Percentiles rank a stretch among this genome's conserved stretches.
phyloP scores from a whole-genome alignment of 1,140 invertebrate genomes.

The Augochlora pura region DNA sequence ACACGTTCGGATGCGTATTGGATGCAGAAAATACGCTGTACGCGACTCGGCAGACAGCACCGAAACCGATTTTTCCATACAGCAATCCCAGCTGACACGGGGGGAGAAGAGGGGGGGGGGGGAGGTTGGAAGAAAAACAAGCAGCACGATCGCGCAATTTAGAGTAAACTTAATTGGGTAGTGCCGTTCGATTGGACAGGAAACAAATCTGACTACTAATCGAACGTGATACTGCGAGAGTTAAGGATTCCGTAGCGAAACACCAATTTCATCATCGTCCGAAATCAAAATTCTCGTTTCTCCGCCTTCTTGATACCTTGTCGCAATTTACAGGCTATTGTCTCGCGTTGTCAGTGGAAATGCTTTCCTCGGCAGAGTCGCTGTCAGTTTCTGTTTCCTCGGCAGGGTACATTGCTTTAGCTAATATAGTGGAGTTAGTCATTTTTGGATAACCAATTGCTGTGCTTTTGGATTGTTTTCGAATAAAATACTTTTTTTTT shows the following conservation, averaged over 20 bases:
- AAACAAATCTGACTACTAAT: constrained; percentile 37
- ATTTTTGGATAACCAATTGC: too few species aligned
- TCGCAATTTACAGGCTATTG: too few species aligned
- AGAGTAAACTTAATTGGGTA: constrained; percentile 79
- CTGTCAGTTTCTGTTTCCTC: too few species aligned
- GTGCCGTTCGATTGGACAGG: constrained; percentile 68
- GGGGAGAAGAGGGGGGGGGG: neutral
- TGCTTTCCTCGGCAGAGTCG: too few species aligned
- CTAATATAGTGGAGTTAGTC: too few species aligned
- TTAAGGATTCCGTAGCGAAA: constrained; percentile 6
- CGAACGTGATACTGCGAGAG: constrained; percentile 23
- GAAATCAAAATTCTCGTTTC: neutral
- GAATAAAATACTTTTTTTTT: too few species aligned
- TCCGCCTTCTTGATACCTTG: too few species aligned
- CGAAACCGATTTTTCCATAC: constrained; percentile 41
- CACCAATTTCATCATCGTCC: neutral
- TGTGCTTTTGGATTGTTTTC: too few species aligned
- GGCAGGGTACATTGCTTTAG: too few species aligned
- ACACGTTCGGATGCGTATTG: neutral
- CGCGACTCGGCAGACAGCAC: neutral
- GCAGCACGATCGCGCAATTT: constrained; percentile 69
- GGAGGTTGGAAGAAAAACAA: too few species aligned
- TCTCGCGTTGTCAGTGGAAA: too few species aligned
- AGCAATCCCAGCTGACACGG: constrained; percentile 5
- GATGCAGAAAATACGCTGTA: constrained; percentile 25